Evolutionary conservation across 2,888 invertebrate genomes (phyloP).

Genomic region (Hanleya hanleyi): DNA sequence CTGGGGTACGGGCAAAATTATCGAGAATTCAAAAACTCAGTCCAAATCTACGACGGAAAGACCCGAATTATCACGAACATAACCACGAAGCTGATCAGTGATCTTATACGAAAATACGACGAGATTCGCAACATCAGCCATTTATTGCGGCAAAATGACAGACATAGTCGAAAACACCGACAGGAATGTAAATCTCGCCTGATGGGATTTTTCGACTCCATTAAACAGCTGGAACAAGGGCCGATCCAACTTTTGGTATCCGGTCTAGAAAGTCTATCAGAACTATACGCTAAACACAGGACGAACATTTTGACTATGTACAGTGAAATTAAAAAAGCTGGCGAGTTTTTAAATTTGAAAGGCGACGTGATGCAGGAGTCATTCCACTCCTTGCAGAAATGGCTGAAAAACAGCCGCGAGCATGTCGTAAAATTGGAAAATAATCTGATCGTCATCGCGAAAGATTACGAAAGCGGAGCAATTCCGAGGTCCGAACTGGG

Average conservation of each 20-base stretch:
- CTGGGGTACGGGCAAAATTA: constrained; percentile 11
- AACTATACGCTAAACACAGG: not conserved
- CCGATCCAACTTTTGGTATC: not conserved
- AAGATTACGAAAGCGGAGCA: not conserved
- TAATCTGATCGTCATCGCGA: not conserved
- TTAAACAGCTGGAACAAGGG: constrained; percentile 3
- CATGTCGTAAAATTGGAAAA: not conserved
- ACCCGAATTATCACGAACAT: not conserved
- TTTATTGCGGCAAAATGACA: not conserved
- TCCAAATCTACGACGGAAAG: not conserved
- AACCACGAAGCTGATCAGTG: not conserved
- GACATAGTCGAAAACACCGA: not conserved
- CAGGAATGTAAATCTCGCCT: not conserved
- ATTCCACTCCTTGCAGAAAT: not conserved
- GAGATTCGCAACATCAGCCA: constrained; percentile 2
- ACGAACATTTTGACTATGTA: not conserved
- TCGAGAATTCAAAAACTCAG: not conserved
- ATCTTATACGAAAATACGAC: not conserved
- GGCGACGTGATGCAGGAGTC: not conserved
- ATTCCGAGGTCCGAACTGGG: not conserved
- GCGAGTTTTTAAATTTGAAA: not conserved
- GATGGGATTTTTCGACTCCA: not conserved
- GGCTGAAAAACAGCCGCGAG: not conserved
- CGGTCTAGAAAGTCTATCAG: not conserved
- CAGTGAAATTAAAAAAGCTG: not conserved